Evolutionary conservation across 2,113 vertebrate species (phyloP).

Genomic region (Lethenteron reissneri): DNA sequence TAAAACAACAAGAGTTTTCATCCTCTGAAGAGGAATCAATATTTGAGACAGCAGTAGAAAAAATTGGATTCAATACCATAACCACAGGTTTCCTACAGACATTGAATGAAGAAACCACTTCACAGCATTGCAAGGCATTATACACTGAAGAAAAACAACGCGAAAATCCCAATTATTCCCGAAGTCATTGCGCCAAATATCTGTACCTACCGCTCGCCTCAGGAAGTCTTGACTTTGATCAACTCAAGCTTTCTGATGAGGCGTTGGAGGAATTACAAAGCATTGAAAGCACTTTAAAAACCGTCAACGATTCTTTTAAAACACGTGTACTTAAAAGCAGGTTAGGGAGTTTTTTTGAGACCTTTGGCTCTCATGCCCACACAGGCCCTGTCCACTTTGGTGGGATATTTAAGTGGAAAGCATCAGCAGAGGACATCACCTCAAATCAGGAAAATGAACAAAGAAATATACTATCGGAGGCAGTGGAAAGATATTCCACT

Average conservation of each 20-base stretch:
- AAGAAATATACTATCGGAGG: too few relatives aligned
- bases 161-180: conserved; percentile 10
- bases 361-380: conserved; percentile 22
- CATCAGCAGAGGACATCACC: conserved; percentile 14
- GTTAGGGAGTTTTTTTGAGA: conserved; percentile 17
- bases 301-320: not conserved
- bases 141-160: not conserved
- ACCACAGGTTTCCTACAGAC: not conserved
- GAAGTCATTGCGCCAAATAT: conserved; percentile 17
- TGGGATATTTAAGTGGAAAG: conserved; percentile 29
- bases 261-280: conserved; percentile 18
- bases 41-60: conserved; percentile 18
- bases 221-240: conserved; percentile 16
- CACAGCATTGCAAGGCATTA: conserved; percentile 2
- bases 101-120: not conserved
- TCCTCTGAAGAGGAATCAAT: conserved; percentile 16
- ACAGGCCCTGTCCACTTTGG: conserved; percentile 25
- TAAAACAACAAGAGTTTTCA: conserved; percentile 19
- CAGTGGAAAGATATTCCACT: too few relatives aligned
- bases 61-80: conserved; percentile 15
- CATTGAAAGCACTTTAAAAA: conserved; percentile 14
- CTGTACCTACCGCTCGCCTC: conserved; percentile 22
- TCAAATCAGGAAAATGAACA: conserved; percentile 9
- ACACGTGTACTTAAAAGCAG: rapidly evolving
- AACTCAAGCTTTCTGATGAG: conserved; percentile 17